Conservation (phyloP, 2,113 vertebrate genomes). For the Aepyceros melampus region DNA sequence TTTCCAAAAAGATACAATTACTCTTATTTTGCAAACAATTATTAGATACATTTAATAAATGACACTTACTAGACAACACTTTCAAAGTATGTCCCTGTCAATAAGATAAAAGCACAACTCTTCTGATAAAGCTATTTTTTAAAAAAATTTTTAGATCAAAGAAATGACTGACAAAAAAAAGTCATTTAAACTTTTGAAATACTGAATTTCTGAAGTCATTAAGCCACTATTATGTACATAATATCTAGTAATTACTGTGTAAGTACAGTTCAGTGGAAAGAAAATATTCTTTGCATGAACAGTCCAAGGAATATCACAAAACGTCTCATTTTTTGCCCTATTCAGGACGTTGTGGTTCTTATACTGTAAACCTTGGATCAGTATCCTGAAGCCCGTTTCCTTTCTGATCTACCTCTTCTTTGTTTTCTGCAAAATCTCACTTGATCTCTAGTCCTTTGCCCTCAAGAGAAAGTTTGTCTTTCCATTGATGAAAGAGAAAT, state of each 20-base stretch:
- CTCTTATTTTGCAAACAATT: slow-evolving; percentile 26
- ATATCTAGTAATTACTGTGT: neutral
- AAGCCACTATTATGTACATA: neutral
- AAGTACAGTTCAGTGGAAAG: neutral
- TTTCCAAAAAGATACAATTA: neutral
- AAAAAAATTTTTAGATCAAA: neutral
- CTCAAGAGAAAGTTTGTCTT: neutral
- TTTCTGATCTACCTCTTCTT: neutral
- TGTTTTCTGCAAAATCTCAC: neutral
- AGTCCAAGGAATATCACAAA: neutral
- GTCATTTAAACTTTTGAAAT: slow-evolving; percentile 16
- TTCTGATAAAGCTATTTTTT: neutral
- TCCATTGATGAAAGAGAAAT: neutral
- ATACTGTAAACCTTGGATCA: neutral
- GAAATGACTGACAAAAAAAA: neutral
- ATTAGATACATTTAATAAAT: slow-evolving; percentile 28
- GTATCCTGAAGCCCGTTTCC: neutral
- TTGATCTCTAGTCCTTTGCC: neutral
- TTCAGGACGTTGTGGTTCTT: neutral
- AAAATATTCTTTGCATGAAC: neutral
- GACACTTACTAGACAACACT: neutral
- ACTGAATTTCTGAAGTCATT: neutral
- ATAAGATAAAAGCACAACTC: neutral
- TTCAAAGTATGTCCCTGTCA: neutral
- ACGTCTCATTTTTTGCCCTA: neutral